A percentile compares a stretch with the other conserved stretches of the same genome.
These are phyloP conservation scores for Alca torda DNA, from an alignment of 2,797 vertebrate species.

Conservation along the genomic window DNA sequence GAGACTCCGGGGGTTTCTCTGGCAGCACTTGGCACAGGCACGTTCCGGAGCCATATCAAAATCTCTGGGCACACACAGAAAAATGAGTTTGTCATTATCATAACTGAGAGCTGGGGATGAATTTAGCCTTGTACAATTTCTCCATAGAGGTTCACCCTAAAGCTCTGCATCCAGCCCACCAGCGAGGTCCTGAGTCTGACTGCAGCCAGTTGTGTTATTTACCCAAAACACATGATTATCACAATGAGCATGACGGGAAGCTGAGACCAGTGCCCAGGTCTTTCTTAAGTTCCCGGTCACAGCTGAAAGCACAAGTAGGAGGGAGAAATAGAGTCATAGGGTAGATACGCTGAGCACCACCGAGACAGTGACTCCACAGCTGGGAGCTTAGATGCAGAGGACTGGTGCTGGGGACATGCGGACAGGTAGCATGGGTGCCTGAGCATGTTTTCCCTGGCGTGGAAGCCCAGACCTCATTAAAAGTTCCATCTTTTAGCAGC, in stretches of 20 bases:
- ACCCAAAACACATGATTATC: neutral
- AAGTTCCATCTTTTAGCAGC: neutral
- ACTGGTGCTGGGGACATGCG: neutral
- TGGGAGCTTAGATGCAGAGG: neutral
- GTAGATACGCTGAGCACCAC: neutral
- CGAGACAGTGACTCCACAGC: neutral
- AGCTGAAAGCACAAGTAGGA: neutral
- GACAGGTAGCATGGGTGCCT: fast-evolving
- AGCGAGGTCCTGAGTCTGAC: neutral
- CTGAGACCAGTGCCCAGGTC: fast-evolving
- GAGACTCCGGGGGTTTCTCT: neutral
- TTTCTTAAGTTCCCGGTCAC: neutral
- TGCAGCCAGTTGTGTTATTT: neutral
- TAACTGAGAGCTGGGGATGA: neutral
- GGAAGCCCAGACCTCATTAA: neutral
- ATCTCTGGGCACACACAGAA: neutral
- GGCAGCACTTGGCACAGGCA: neutral
- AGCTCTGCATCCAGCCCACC: neutral
- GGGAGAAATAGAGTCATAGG: neutral
- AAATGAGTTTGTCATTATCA: fast-evolving
- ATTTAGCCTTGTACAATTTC: neutral
- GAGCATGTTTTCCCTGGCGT: neutral
- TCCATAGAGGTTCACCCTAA: neutral
- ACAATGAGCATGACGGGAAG: neutral
- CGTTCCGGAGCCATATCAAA: neutral